Conservation (phyloP, 2,888 invertebrate species). For the Morpho helenor region DNA sequence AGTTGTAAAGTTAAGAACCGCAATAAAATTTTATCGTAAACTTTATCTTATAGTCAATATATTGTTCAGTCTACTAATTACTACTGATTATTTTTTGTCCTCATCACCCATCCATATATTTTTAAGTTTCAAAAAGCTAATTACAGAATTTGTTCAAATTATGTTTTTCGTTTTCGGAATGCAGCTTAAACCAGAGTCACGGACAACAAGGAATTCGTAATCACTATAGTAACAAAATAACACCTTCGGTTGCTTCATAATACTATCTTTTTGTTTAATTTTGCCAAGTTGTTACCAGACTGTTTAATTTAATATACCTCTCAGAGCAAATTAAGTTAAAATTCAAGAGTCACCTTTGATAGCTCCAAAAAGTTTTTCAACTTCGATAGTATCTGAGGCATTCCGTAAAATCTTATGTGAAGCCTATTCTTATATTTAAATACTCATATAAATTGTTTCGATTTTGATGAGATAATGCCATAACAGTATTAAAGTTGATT, state of each 20-base stretch:
- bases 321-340: too few relatives aligned
- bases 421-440: slow-evolving; percentile 41
- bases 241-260: slow-evolving; percentile 38
- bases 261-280: slow-evolving; percentile 29
- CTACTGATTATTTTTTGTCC: too few relatives aligned
- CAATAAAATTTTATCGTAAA: too few relatives aligned
- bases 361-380: neutral
- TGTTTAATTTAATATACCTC: too few relatives aligned
- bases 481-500: slow-evolving; percentile 28
- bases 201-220: slow-evolving; percentile 45
- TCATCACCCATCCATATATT: neutral
- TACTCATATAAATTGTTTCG: slow-evolving; percentile 41
- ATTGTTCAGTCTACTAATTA: too few relatives aligned
- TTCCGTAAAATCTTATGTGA: slow-evolving; percentile 43
- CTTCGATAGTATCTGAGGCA: slow-evolving; percentile 24
- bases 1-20: too few relatives aligned
- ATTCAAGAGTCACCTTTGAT: too few relatives aligned
- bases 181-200: slow-evolving; percentile 70
- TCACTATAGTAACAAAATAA: slow-evolving; percentile 36
- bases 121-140: neutral
- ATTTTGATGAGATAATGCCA: slow-evolving; percentile 62
- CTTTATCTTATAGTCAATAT: too few relatives aligned
- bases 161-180: slow-evolving; percentile 51
- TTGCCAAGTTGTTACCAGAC: too few relatives aligned
- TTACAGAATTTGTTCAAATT: slow-evolving; percentile 15